Evolutionary conservation across 2,888 invertebrate species (phyloP), one percentile per base, ranked within the genome.

Genomic region (Philopedon plagiatum): DNA sequence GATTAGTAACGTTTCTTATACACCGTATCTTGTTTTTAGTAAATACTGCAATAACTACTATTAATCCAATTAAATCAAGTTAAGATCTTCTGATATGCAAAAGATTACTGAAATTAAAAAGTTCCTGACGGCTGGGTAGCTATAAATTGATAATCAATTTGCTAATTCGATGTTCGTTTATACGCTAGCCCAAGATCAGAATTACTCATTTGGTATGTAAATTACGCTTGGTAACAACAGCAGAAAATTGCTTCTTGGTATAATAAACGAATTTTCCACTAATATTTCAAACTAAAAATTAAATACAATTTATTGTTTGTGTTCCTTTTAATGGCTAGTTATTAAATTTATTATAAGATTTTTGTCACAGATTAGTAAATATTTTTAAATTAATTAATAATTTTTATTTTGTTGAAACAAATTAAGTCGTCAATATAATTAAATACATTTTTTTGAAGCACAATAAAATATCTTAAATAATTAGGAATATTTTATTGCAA

Each of bases 121-220:
- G 15, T 46, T 61, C 26, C 46, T 61, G 46, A 61, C 61, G 61
- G 61, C 41, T 61, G 18, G 61, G 61, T 26, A 61, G 26, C 29
- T 18, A 46, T 61, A 61, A 61, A 61, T 61, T 61, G 61, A 61
- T 61, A 61, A 46, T 61, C 61, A 61, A 61, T 61, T 61, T 61
- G 61, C 46, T 61, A 61, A 61, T 61, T 61, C 26, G 46, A 61
- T 61, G 23, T 46, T 21, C 44, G 61, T 44, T 61, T 41, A 41
- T 44, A 23, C 23, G 44, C 44, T 61, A 61, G 44, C 11, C 41
- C 61, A 44, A 44, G 44, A 44, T 44, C 46, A 46, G 46, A 46
- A 61, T 61, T 44, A 61, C 61, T 61, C 61, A 61, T 61, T 61
- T 61, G 46, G 61, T 61, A 61, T 61, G 41, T 26, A 61, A 61